Evolutionary conservation across 1,140 invertebrate genomes (phyloP).

Genomic region (Ctenoplectra terminalis): DNA sequence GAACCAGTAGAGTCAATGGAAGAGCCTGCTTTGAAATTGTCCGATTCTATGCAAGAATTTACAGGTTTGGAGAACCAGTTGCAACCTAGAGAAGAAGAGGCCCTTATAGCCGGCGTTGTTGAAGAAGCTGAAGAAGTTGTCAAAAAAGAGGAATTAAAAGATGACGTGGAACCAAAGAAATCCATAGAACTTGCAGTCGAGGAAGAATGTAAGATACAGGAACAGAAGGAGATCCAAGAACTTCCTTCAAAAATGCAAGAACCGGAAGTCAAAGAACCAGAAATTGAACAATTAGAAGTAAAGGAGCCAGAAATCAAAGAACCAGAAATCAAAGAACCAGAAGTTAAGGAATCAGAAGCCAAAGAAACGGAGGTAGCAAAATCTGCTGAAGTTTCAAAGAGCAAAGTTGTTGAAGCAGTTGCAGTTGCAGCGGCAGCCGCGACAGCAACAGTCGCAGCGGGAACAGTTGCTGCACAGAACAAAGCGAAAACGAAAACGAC

Average conservation of each 20-base stretch:
- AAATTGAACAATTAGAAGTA: no score
- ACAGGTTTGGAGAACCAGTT: constrained; percentile 67
- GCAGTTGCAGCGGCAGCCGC: constrained; percentile 70
- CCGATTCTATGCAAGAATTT: constrained; percentile 74
- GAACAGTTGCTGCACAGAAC: constrained; percentile 59
- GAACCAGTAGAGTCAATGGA: not conserved
- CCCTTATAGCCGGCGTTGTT: no score
- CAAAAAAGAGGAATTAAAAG: constrained; percentile 41
- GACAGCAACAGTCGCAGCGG: constrained; percentile 64
- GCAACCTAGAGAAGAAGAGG: not conserved
- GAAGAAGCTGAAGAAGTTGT: not conserved
- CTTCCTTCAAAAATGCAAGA: not conserved
- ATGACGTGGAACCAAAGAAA: constrained; percentile 53
- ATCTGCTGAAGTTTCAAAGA: not conserved
- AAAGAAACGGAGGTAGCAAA: constrained; percentile 16
- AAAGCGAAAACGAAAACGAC: constrained; percentile 58
- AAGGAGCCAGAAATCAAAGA: no score
- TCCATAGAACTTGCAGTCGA: not conserved
- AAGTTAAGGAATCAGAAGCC: no score
- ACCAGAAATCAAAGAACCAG: no score
- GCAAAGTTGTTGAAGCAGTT: constrained; percentile 32
- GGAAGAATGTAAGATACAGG: not conserved
- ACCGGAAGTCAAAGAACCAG: not conserved
- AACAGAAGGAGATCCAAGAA: not conserved
- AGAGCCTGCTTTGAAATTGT: constrained; percentile 61